Conservation (phyloP, 92 coral and sea anemone genomes). For the Micromussa lordhowensis region DNA sequence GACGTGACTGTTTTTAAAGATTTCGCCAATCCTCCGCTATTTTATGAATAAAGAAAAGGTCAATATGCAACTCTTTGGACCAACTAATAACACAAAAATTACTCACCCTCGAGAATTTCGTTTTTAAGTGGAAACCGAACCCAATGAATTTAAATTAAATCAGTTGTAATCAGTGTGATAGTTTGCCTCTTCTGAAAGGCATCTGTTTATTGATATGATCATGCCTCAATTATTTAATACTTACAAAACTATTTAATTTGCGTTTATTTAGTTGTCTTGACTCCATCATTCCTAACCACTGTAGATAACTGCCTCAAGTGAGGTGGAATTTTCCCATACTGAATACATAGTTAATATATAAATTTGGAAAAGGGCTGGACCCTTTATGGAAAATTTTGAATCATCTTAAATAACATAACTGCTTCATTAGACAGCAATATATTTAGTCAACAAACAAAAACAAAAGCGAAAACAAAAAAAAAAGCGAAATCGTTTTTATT, state of each 20-base stretch:
- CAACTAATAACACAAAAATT: too few relatives aligned
- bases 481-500: background rate
- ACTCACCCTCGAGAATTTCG: too few relatives aligned
- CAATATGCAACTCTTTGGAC: too few relatives aligned
- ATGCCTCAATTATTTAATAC: background rate
- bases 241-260: background rate
- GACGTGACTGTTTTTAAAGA: too few relatives aligned
- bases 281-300: background rate
- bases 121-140: background rate
- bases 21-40: too few relatives aligned
- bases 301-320: background rate
- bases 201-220: background rate
- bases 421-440: background rate
- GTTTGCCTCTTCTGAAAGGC: background rate
- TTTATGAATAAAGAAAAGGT: too few relatives aligned
- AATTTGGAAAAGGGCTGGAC: background rate
- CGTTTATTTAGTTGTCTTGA: background rate
- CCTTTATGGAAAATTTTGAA: too few relatives aligned
- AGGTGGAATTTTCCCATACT: background rate
- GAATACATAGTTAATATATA: background rate
- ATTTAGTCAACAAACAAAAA: too few relatives aligned
- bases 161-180: background rate
- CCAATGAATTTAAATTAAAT: background rate
- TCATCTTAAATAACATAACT: background rate
- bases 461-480: too few relatives aligned